Base-by-base conservation (phyloP, 1,140 invertebrate genomes). In the Euura lappo region DNA sequence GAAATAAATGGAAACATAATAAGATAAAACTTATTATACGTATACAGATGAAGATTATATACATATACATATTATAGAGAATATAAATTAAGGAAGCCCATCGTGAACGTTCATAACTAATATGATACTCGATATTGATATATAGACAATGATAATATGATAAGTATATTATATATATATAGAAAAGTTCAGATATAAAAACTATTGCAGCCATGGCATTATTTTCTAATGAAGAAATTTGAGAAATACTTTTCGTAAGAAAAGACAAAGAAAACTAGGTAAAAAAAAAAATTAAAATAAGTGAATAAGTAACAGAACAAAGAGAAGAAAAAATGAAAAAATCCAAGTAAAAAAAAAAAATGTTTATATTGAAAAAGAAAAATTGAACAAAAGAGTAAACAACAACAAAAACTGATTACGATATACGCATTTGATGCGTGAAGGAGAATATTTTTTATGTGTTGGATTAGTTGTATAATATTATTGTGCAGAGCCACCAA, bases 1-100 rank as follows among this genome's bases (percentile, higher is more conserved):
- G 79, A 83, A 81, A 83, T 83, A 83, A 78, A 74, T 72, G 75
- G 81, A 83, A 81, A 84, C 79, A 81, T 82, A 83, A 70, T 79
- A 70, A 76, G 69, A 75, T 80, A 74, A 60, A 8, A 60, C 51
- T 60, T 11, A 60, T 60, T 60, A 60, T 6, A 60, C 13, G 51
- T 60, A 6, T 60, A 60, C 8, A 6, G 13, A 60, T 60, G 6
- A 60, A 60, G 8, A n/a, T 60, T 60, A 60, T 60, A 60, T 60
- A 11, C 51, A 28, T 28, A 28, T 60, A 60, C 51, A 60, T 28
- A 28, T 28, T 28, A 28, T 28, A 28, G 28, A 28, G 28, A 28
- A 28, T 28, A 28, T 28, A 28, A 28, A 28, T 28, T 28, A 28
- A 28, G 28, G 28, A 28, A 28, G 28, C 28, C 28, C 28, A 28